Base-by-base conservation (phyloP, 2,888 invertebrate genomes). In the Iselma pallidipennis region DNA sequence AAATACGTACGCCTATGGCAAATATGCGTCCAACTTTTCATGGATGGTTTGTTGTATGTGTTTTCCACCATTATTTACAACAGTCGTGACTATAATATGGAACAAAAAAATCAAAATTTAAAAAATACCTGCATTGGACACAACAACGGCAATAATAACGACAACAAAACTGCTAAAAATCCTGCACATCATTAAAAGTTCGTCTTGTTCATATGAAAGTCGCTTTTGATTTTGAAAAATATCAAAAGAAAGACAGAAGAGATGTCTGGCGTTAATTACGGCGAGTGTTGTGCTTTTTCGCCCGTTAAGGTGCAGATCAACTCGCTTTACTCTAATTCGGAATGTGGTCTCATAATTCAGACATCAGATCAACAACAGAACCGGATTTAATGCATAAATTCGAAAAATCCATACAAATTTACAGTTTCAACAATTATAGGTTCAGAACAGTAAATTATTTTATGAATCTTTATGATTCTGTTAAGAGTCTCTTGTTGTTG, bases 21-120 rank as follows among this genome's bases (percentile, higher is more conserved):
- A 64, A 67, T 68, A 70, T 67, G 69, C 69, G 67, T 71, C 68
- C 66, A 70, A 65, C 70, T 71, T 72, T 72, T 71, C 72, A 71
- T 68, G 69, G 71, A 70, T 67, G 66, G 72, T 63, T 71, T 66
- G 64, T 65, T 68, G 61, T 55, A 31, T 37, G 29, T 49, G 37
- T 14, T 37, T 16, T 37, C 16, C 2, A 37, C n/a, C 37, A 16
- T 37, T 16, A 55, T 55, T 49, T 19, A 33, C 29, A 57, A 49
- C 60, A 68, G 63, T 70, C 72, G 72, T 72, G 72, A 71, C 71
- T 63, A 55, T 66, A 60, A 59, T 55, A 70, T 66, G 54, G 56
- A 62, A 62, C 63, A 62, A 60, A 58, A 57, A 42, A 59, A 57
- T n/a, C n/a, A 60, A 54, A 58, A 64, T 55, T 58, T 55, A 54